Conservation (phyloP, 2,113 vertebrate species). For the Carollia perspicillata region DNA sequence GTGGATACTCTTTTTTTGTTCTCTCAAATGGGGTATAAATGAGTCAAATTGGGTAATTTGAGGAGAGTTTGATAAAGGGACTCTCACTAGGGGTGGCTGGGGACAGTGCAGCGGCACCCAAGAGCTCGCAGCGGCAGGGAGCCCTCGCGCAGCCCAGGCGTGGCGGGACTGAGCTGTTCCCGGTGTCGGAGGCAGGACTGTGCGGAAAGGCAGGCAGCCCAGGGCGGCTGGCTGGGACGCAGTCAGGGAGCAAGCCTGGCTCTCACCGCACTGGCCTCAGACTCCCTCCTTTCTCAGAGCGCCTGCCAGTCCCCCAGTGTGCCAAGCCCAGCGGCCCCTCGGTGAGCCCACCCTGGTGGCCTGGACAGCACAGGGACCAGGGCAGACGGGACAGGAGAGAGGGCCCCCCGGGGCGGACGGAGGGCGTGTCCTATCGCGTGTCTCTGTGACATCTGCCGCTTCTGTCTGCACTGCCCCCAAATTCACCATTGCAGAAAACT, state of each 20-base stretch:
- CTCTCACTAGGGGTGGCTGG: background rate
- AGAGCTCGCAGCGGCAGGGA: background rate
- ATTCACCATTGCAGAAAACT: background rate
- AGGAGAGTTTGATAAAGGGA: background rate
- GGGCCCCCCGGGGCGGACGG: too few relatives aligned
- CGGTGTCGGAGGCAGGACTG: background rate
- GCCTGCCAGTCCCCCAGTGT: background rate
- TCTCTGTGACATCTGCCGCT: background rate
- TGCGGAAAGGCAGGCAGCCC: background rate
- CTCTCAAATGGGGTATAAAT: background rate
- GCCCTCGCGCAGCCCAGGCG: background rate
- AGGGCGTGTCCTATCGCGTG: background rate
- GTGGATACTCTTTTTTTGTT: background rate
- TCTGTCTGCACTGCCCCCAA: background rate
- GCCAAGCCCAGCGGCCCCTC: fast-evolving
- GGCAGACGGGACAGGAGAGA: background rate
- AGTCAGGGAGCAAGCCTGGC: background rate
- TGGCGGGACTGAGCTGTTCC: fast-evolving
- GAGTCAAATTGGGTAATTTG: background rate
- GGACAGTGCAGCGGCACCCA: background rate
- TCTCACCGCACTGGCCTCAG: background rate
- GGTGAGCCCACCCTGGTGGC: background rate
- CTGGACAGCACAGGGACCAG: background rate
- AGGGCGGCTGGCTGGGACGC: background rate
- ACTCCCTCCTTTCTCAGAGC: background rate